Base-by-base conservation (phyloP, 2,113 vertebrate species). In the Chloropsis hardwickii region DNA sequence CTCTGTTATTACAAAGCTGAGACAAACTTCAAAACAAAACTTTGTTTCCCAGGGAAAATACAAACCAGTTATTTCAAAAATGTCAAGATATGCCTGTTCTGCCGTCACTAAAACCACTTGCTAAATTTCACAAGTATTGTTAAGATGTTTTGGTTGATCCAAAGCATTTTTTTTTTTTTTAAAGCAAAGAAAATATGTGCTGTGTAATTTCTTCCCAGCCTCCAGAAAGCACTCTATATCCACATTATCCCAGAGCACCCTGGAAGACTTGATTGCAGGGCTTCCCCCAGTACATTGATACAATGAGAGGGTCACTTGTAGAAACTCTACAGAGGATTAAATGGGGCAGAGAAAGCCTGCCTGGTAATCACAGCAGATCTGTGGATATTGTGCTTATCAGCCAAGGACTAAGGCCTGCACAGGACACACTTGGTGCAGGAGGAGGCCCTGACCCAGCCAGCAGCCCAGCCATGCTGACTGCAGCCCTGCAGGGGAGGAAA, bases 11-110 rank as follows among this genome's bases (percentile, higher is more conserved):
- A 76, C 28, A 93, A 91, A 88, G 24, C n/a, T 61, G 78, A 91
- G 48, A 79, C 37, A 88, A 91, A 83, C 84, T 95, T 50, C 58
- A 90, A 88, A 88, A 61, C 35, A 77, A 81, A 95, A 53, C 21
- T 42, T 93, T 74, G 64, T 84, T 70, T 90, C 72, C n/a, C 71
- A 91, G 60, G 0, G 2, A 54, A 86, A 86, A 93, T 90, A 14
- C 21, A 71, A 82, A 37, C 9, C 1, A 4, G 29, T 71, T 90
- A 88, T 74, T 92, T 58, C 0, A 6, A 71, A 92, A 78, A 86
- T 78, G 40, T 86, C 60, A 54, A 35, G 82, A 77, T 81, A 83
- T 33, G 51, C 40, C 37, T 66, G n/a, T 69, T 86, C 47, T 62
- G 62, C 54, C 2, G 0, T 53, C 19, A 20, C 85, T 79, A 90